Conservation (phyloP, 2,888 invertebrate genomes). For the Hypomecis punctinalis region DNA sequence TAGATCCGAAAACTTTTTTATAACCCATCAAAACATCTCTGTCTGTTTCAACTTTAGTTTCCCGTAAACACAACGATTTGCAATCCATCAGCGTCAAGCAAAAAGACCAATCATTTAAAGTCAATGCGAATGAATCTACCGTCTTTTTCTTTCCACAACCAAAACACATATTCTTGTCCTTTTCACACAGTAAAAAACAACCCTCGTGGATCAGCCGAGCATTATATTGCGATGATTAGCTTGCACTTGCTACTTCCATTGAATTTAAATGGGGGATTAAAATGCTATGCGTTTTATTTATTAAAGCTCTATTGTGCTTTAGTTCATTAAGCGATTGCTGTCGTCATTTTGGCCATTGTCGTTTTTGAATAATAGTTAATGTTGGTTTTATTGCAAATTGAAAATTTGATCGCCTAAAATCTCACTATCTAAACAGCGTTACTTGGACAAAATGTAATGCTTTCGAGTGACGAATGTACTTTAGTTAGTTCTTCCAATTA, state of each 20-base stretch:
- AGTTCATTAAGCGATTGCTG: conserved; percentile 78
- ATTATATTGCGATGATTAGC: conserved; percentile 85
- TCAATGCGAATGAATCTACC: conserved; percentile 77
- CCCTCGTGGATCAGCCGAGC: conserved; percentile 73
- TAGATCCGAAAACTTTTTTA: background rate
- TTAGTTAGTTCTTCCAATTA: too few species aligned
- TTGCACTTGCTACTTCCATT: conserved; percentile 81
- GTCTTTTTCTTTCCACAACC: conserved; percentile 54
- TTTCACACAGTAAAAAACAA: conserved; percentile 66
- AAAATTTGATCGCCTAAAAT: background rate
- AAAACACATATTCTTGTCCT: conserved; percentile 50
- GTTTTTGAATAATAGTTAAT: conserved; percentile 47
- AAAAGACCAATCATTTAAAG: conserved; percentile 82
- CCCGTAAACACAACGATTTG: conserved; percentile 70
- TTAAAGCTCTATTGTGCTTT: conserved; percentile 76
- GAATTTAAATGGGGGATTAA: conserved; percentile 85
- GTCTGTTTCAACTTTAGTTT: conserved; percentile 28
- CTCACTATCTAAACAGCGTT: background rate
- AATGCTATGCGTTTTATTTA: conserved; percentile 78
- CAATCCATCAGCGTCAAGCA: conserved; percentile 79
- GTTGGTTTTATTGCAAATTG: conserved; percentile 37
- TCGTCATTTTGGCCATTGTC: conserved; percentile 61
- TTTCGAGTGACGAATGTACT: too few species aligned
- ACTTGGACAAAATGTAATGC: too few species aligned
- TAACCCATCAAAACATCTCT: background rate